These are phyloP conservation scores for Coilia nasus DNA, from an alignment of 2,797 vertebrate genomes.

Conservation along the genomic window DNA sequence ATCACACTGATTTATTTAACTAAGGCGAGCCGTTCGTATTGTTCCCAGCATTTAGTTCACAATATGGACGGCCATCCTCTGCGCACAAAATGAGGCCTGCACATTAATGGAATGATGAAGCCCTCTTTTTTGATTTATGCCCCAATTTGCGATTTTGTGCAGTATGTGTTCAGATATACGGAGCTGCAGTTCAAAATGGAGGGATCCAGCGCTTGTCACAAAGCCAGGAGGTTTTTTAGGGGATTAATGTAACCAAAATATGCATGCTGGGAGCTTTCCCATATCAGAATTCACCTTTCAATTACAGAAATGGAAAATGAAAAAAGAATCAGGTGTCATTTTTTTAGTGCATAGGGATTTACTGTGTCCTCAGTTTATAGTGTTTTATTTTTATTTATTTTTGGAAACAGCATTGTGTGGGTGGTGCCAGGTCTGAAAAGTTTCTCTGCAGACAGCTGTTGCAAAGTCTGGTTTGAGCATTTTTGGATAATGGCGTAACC, in stretches of 20 bases:
- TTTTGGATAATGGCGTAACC: slow-evolving; percentile 8
- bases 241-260: neutral
- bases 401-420: neutral
- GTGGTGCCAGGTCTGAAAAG: neutral
- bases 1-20: slow-evolving; percentile 49
- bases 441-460: neutral
- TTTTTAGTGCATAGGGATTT: neutral
- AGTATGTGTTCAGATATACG: neutral
- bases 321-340: neutral
- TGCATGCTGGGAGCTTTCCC: neutral
- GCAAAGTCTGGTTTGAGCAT: neutral
- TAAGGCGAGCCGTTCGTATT: slow-evolving; percentile 35
- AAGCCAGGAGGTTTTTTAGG: neutral
- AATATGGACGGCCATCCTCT: slow-evolving; percentile 29
- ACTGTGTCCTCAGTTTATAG: neutral
- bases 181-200: neutral
- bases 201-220: neutral
- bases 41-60: slow-evolving; percentile 44
- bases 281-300: neutral
- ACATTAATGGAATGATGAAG: slow-evolving; percentile 42
- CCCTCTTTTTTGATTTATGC: slow-evolving; percentile 36
- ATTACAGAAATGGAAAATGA: neutral
- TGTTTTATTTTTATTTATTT: neutral
- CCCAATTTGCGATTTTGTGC: neutral
- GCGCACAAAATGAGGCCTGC: slow-evolving; percentile 44